Base-by-base conservation (phyloP, 1,140 invertebrate genomes). In the Lethocerus indicus region DNA sequence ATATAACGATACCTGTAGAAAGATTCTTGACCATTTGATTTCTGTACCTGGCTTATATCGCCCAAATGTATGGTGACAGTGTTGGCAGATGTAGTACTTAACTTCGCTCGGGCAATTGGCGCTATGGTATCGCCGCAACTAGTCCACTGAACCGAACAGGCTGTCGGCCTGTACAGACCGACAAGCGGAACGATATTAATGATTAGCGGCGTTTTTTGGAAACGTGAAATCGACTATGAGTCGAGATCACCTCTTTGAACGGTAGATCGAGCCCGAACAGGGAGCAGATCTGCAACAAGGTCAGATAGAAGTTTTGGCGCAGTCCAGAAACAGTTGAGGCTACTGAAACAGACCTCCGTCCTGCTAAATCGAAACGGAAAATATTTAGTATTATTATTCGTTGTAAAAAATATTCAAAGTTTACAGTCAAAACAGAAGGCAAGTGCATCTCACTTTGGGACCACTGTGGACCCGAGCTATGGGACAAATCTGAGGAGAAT, bases 41-140 rank as follows among this genome's bases (percentile, higher is more conserved):
- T 48, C 81, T 69, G 60, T 90, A 90, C 12, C 87, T 72, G 27
- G 85, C 83, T n/a, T 63, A 90, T 75, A 63, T 89, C 87, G 3
- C 87, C 87, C 12, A 89, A 68, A 65, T 89, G 87, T 36, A 90
- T 83, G 23, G n/a, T 88, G 70, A 62, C 84, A 88, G 64, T 89
- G 81, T 58, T 89, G 85, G 60, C 83, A 85, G 46, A 87, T 79
- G 60, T 89, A 89, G 47, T 82, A 71, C 83, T 2, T 82, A 84
- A 25, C 73, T 77, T 50, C 74, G 73, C 53, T 82, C 75, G 81
- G 79, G 36, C 71, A 63, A 24, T 60, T 55, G 20, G 58, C 35
- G 36, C 23, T 27, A 9, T 35, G 12, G 40, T 29, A 24, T 53
- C 28, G 3, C 44, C 12, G 20, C 47, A 37, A n/a, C n/a, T n/a